These are phyloP conservation scores for Hydrolagus colliei DNA, from an alignment of 2,797 vertebrate species.

Conservation along the genomic window DNA sequence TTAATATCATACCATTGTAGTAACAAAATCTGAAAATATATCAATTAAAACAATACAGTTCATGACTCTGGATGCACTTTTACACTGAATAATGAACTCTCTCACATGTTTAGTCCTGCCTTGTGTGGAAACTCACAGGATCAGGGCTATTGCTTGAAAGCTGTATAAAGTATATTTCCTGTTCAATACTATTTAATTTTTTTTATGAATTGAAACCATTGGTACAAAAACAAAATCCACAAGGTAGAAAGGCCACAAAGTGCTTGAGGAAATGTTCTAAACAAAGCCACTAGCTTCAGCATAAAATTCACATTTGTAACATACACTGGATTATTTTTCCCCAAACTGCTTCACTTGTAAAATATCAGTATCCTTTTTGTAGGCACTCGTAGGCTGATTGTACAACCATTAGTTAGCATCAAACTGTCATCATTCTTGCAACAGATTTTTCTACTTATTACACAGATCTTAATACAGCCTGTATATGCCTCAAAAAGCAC, in stretches of 20 bases:
- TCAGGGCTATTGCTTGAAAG: neutral
- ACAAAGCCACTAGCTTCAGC: slow-evolving; percentile 55
- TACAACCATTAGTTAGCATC: neutral
- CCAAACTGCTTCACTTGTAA: neutral
- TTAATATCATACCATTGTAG: neutral
- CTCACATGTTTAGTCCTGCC: neutral
- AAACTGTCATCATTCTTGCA: neutral
- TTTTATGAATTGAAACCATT: slow-evolving; percentile 23
- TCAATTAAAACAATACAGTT: neutral
- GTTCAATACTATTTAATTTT: neutral
- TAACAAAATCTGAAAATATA: slow-evolving; percentile 9
- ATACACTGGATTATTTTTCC: slow-evolving; percentile 37
- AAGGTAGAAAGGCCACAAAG: slow-evolving; percentile 68
- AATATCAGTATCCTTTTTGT: slow-evolving; percentile 16
- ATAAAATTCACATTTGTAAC: slow-evolving; percentile 44
- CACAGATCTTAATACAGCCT: neutral
- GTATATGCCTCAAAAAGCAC: neutral
- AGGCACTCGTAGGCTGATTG: slow-evolving; percentile 17
- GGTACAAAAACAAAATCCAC: slow-evolving; percentile 16
- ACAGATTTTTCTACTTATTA: neutral
- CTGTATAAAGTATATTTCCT: neutral
- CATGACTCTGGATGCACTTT: neutral
- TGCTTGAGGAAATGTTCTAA: slow-evolving; percentile 65
- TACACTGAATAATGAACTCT: neutral
- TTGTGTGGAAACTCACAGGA: neutral